Evolutionary conservation across 2,888 invertebrate genomes (phyloP).

Genomic region (Lithophane leautieri): DNA sequence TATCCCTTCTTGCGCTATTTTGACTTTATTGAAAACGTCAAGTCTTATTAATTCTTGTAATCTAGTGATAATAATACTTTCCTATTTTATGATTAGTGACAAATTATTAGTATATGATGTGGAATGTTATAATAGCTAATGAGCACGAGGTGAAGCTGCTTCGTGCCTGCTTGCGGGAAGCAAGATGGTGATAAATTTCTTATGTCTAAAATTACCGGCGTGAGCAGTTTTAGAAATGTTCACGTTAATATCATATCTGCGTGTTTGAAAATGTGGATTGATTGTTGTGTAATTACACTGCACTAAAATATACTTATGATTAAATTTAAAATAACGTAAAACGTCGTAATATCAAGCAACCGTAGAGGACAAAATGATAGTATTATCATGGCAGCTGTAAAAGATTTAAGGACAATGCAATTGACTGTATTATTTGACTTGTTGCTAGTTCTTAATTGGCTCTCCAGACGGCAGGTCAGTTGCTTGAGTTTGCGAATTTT

Average conservation of each 20-base stretch:
- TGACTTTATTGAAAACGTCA: conserved; percentile 51
- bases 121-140: conserved; percentile 31
- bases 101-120: conserved; percentile 40
- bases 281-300: conserved; percentile 18
- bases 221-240: conserved; percentile 15
- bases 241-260: conserved; percentile 22
- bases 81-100: conserved; percentile 66
- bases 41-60: conserved; percentile 63
- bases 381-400: conserved; percentile 48
- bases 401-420: conserved; percentile 20
- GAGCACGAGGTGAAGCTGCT: conserved; percentile 30
- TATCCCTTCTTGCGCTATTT: conserved; percentile 39
- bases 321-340: conserved; percentile 44
- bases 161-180: conserved; percentile 25
- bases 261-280: conserved; percentile 30
- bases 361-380: neutral
- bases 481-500: conserved; percentile 48
- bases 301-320: conserved; percentile 42
- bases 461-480: conserved; percentile 24
- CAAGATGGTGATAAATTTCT: conserved; percentile 56
- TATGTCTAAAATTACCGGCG: conserved; percentile 37
- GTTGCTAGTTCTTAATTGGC: conserved; percentile 24
- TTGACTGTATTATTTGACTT: conserved; percentile 24
- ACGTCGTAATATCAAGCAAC: conserved; percentile 44
- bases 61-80: conserved; percentile 63